phyloP scores from a whole-genome alignment of 2,797 vertebrate genomes.

The Poecilia velifera region DNA sequence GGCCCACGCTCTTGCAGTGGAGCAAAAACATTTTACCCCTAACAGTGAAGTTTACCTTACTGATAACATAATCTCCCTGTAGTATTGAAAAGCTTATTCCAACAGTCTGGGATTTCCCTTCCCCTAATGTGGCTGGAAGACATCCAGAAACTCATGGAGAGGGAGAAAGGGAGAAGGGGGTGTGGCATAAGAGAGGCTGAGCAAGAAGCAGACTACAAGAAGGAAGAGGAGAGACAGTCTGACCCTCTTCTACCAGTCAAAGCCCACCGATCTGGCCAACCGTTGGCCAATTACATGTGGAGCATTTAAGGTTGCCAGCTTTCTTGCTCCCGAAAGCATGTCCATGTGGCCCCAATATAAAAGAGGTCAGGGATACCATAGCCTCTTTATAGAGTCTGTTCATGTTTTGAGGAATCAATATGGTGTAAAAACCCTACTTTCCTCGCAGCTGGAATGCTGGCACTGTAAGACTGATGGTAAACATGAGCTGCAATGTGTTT shows the following conservation, averaged over 20 bases:
- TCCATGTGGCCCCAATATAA: conserved; percentile 34
- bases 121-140: conserved; percentile 86
- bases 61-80: conserved; percentile 91
- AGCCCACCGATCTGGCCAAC: conserved; percentile 72
- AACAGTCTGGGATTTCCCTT: conserved; percentile 91
- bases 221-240: conserved; percentile 70
- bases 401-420: conserved; percentile 36
- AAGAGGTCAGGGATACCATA: conserved; percentile 37
- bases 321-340: conserved; percentile 47
- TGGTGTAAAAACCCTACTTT: background rate
- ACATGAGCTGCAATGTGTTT: conserved; percentile 49
- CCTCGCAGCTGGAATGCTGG: conserved; percentile 17
- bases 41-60: conserved; percentile 91
- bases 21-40: conserved; percentile 83
- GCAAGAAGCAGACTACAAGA: conserved; percentile 54
- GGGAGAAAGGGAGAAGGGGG: conserved; percentile 22
- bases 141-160: conserved; percentile 82
- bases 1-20: conserved; percentile 81
- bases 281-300: conserved; percentile 67
- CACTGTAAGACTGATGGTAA: conserved; percentile 25
- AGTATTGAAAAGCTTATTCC: conserved; percentile 91
- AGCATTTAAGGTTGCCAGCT: conserved; percentile 65
- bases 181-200: conserved; percentile 55
- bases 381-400: conserved; percentile 14
- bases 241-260: conserved; percentile 74